Evolutionary conservation across 1,140 invertebrate genomes (phyloP).

Genomic region (Sycophila sp.): DNA sequence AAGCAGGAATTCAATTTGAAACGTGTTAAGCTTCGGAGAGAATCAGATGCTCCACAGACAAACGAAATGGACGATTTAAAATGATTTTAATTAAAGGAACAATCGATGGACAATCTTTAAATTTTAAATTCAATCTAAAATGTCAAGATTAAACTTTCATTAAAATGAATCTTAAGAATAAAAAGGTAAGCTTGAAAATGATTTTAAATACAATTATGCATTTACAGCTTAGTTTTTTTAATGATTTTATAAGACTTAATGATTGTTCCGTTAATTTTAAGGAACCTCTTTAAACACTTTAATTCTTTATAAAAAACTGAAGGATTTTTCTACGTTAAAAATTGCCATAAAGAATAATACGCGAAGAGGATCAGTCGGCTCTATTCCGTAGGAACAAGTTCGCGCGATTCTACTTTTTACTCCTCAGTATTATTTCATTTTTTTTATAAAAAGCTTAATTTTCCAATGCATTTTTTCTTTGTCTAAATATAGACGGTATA

Average conservation of each 20-base stretch:
- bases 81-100: slow-evolving; percentile 3
- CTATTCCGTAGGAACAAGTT: slow-evolving; percentile 33
- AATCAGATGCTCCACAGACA: slow-evolving; percentile 21
- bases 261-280: slow-evolving; percentile 7
- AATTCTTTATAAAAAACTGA: background rate
- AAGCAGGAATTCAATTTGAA: slow-evolving; percentile 17
- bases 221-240: background rate
- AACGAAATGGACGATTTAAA: slow-evolving; percentile 40
- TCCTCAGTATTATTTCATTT: background rate
- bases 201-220: background rate
- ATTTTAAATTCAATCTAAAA: background rate
- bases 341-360: slow-evolving; percentile 4
- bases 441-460: slow-evolving; percentile 29
- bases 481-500: slow-evolving; percentile 42
- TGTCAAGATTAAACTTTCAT: too few relatives aligned
- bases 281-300: background rate
- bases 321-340: background rate
- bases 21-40: slow-evolving; percentile 12
- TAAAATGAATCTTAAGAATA: too few relatives aligned
- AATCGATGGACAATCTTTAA: background rate
- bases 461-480: slow-evolving; percentile 33
- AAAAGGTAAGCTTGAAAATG: too few relatives aligned
- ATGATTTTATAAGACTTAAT: background rate
- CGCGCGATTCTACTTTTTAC: slow-evolving; percentile 9
- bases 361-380: slow-evolving; percentile 13